Base-by-base conservation (phyloP, 2,113 vertebrate species). In the Plecotus auritus region DNA sequence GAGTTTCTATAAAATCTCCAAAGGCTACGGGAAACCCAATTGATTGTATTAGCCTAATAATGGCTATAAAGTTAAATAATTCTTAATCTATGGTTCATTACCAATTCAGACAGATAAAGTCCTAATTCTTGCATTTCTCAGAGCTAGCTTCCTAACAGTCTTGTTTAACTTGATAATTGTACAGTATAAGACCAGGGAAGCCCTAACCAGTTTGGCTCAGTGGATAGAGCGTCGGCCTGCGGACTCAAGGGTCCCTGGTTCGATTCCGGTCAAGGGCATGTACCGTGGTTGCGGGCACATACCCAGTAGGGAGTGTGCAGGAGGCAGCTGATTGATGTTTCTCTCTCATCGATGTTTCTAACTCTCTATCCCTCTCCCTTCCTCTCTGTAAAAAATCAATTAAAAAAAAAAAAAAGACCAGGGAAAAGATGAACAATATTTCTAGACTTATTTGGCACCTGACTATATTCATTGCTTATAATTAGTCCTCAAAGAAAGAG, bases 1-100 rank as follows among this genome's bases (percentile, higher is more conserved):
- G 45, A 95, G 54, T 88, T 90, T 82, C 85, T 89, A 59, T 51
- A 85, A 88, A 85, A 80, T 37, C 16, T 93, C 70, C 82, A 70
- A 77, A 87, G 61, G 61, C 49, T 56, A 59, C 67, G 28, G 80
- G 40, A 92, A 94, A 90, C 22, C 13, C 9, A 77, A 85, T 8
- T 54, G 35, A 72, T 66, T 80, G 17, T 4, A 32, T 61, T 66
- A 83, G 51, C 61, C 47, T 59, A 83, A 56, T 9, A n/a, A 28
- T 42, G 32, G 45, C 7, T 26, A 54, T 14, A 70, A n/a, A 67
- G 64, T 40, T 77, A 26, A 90, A 54, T 77, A 93, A 87, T 59
- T 89, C 89, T 92, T 96, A 69, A 73, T 54, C 54, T 81, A 51
- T 22, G 26, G 30, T 42, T 81, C 40, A 81, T 81, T 59, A 76